Evolutionary conservation across 2,888 invertebrate species (phyloP).

Genomic region (Ecdyonurus torrentis): DNA sequence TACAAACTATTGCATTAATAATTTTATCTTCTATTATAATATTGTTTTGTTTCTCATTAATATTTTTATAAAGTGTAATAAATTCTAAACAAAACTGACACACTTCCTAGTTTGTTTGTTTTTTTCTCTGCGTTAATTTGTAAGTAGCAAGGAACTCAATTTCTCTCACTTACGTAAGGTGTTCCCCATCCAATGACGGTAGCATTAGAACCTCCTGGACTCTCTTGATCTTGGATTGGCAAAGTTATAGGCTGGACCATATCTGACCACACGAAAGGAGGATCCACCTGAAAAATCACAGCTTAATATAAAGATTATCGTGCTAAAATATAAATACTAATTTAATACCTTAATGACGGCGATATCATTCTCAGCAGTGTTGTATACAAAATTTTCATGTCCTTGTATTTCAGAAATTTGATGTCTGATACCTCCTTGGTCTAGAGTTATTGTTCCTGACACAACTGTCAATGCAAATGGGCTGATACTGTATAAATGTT

Average conservation of each 20-base stretch:
- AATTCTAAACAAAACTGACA: no score
- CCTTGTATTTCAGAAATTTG: background rate
- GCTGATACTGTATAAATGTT: no score
- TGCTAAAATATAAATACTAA: no score
- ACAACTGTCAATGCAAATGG: no score
- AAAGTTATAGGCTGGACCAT: background rate
- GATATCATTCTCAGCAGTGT: constrained; percentile 3
- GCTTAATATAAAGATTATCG: no score
- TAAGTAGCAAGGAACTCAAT: no score
- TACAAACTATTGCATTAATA: no score
- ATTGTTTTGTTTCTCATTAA: no score
- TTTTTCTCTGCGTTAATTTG: no score
- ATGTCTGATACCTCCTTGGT: background rate
- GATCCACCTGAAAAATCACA: background rate
- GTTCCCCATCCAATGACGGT: background rate
- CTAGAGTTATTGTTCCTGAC: background rate
- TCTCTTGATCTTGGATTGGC: background rate
- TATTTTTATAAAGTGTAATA: no score
- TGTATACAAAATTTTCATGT: constrained; percentile 1
- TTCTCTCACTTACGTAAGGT: background rate
- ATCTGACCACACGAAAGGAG: background rate
- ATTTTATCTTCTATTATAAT: no score
- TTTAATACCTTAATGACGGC: constrained; percentile 2
- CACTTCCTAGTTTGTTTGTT: no score
- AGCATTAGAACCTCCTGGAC: background rate